A percentile compares a stretch with the other conserved stretches of the same genome.
These are phyloP conservation scores for Sebastes diaconus DNA, from an alignment of 2,797 vertebrate genomes.

Conservation along the genomic window DNA sequence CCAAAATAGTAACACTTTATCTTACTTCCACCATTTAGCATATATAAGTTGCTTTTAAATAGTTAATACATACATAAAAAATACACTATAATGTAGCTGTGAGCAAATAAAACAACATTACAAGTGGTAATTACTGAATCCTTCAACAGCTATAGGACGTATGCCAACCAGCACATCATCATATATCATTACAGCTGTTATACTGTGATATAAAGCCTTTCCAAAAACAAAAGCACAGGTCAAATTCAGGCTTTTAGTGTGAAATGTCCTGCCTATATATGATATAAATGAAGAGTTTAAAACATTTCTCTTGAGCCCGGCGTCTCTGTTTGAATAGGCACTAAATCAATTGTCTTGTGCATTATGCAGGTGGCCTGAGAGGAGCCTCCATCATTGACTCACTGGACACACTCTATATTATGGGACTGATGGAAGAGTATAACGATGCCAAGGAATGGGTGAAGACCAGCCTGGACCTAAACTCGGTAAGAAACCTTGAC, in stretches of 20 bases:
- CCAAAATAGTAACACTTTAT: neutral
- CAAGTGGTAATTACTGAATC: neutral
- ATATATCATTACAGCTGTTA: neutral
- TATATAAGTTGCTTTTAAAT: neutral
- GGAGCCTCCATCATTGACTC: constrained; percentile 96
- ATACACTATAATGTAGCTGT: neutral
- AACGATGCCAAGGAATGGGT: constrained; percentile 95
- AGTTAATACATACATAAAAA: neutral
- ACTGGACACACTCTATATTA: constrained; percentile 94
- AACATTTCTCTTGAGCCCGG: neutral
- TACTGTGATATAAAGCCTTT: neutral
- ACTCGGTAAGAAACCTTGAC: constrained; percentile 82
- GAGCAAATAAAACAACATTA: neutral
- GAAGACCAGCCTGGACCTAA: constrained; percentile 90
- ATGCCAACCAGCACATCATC: neutral
- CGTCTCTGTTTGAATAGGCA: neutral
- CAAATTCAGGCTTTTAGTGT: neutral
- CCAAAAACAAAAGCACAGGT: neutral
- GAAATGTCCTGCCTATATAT: neutral
- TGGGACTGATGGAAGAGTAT: constrained; percentile 94
- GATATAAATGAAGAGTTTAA: neutral
- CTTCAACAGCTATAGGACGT: neutral
- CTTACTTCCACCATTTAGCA: neutral
- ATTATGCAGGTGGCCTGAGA: constrained; percentile 89
- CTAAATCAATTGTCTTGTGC: neutral